These are phyloP conservation scores for Drosophila guanche DNA, from an alignment of 1,140 invertebrate species.

Conservation along the genomic window DNA sequence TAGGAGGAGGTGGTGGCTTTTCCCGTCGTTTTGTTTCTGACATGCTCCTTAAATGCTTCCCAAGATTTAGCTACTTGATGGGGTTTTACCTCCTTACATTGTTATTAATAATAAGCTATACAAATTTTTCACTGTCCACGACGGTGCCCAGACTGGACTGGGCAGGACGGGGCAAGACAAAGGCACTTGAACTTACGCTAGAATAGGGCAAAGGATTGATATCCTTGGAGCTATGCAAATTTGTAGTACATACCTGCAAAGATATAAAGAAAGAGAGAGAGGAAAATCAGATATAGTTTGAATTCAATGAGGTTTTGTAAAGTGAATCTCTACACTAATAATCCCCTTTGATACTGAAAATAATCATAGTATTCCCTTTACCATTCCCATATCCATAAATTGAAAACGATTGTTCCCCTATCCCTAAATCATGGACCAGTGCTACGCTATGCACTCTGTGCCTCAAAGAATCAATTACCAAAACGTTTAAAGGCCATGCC, in stretches of 20 bases:
- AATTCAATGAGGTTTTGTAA: constrained; percentile 15
- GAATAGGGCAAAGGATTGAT: constrained; percentile 53
- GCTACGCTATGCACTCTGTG: neutral
- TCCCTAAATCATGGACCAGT: too few species aligned
- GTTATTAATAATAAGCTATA: constrained; percentile 83
- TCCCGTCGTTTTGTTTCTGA: constrained; percentile 70
- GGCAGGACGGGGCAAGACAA: constrained; percentile 26
- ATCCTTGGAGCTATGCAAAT: constrained; percentile 51
- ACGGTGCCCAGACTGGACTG: constrained; percentile 27
- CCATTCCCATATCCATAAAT: too few species aligned
- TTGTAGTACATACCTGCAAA: constrained; percentile 73
- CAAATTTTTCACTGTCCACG: constrained; percentile 77
- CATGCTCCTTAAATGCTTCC: constrained; percentile 80
- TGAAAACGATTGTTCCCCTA: too few species aligned
- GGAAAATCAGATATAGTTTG: constrained; percentile 39
- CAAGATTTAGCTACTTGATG: constrained; percentile 81
- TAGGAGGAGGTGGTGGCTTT: constrained; percentile 38
- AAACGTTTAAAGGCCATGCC: constrained; percentile 18
- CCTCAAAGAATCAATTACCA: constrained; percentile 2
- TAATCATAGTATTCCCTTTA: too few species aligned
- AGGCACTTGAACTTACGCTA: constrained; percentile 61
- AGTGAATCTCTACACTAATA: neutral
- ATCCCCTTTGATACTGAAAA: neutral
- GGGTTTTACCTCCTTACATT: constrained; percentile 72
- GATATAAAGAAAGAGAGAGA: constrained; percentile 62